phyloP scores from a whole-genome alignment of 2,888 invertebrate species.

The Diarsia brunnea region DNA sequence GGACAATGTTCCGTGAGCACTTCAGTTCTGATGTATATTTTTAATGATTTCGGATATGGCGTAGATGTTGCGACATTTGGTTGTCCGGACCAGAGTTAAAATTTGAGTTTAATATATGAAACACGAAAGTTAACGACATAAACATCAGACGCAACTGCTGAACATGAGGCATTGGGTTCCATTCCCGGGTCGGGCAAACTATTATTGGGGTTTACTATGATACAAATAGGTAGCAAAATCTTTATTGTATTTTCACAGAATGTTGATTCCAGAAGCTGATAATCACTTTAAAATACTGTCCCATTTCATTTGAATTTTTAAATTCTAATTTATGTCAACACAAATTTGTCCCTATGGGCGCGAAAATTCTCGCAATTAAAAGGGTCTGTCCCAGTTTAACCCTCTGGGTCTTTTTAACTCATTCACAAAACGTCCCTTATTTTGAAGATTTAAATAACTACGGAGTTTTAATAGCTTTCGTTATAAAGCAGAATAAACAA shows the following conservation, averaged over 20 bases:
- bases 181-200: too few species aligned
- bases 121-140: not conserved
- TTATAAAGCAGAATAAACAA: slow-evolving; percentile 42
- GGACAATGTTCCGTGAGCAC: slow-evolving; percentile 43
- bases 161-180: too few species aligned
- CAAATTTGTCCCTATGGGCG: slow-evolving; percentile 57
- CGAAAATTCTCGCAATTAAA: slow-evolving; percentile 66
- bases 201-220: too few species aligned
- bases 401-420: slow-evolving; percentile 65
- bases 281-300: slow-evolving; percentile 26
- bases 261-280: not conserved
- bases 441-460: slow-evolving; percentile 57
- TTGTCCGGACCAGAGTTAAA: not conserved
- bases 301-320: slow-evolving; percentile 28
- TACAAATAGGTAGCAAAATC: not conserved
- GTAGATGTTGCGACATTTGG: not conserved
- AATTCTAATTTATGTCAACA: slow-evolving; percentile 58
- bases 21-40: not conserved
- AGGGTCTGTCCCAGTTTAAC: slow-evolving; percentile 34
- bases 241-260: not conserved
- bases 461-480: slow-evolving; percentile 42
- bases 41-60: not conserved
- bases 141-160: too few species aligned
- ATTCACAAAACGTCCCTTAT: slow-evolving; percentile 54
- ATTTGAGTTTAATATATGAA: not conserved